A percentile compares a stretch with the other conserved stretches of the same genome.
These are phyloP conservation scores for Leistus spinibarbis DNA, from an alignment of 2,888 invertebrate species.

Conservation along the genomic window DNA sequence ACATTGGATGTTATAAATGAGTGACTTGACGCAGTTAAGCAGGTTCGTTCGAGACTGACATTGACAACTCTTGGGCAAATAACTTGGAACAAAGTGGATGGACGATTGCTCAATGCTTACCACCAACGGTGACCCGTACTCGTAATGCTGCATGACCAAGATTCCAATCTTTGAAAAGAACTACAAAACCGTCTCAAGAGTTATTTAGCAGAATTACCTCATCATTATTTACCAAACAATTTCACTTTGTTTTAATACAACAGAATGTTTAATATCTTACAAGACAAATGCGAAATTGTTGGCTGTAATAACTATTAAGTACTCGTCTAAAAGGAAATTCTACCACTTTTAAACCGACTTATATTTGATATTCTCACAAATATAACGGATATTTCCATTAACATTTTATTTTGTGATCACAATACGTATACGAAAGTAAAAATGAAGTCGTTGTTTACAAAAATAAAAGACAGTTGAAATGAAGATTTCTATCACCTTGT, in stretches of 20 bases:
- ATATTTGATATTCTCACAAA: no score
- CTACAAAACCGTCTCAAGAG: not conserved
- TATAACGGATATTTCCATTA: no score
- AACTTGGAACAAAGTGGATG: not conserved
- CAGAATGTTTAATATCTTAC: not conserved
- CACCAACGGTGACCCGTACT: not conserved
- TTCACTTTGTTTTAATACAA: not conserved
- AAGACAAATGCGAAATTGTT: not conserved
- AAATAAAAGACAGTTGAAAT: no score
- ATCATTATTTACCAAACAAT: not conserved
- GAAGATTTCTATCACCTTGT: not conserved
- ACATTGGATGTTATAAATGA: no score
- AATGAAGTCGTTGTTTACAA: no score
- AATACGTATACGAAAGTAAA: no score
- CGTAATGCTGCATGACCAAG: not conserved
- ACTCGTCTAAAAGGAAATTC: no score
- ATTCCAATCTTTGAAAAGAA: not conserved
- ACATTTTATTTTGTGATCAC: no score
- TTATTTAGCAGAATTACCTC: not conserved
- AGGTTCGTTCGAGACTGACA: no score
- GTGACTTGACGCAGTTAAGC: no score
- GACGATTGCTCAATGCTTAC: constrained; percentile 1
- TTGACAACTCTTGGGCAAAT: not conserved
- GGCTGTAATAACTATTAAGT: not conserved
- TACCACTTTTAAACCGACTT: no score